Evolutionary conservation across 2,113 vertebrate species (phyloP).

Genomic region (Oncorhynchus tshawytscha): DNA sequence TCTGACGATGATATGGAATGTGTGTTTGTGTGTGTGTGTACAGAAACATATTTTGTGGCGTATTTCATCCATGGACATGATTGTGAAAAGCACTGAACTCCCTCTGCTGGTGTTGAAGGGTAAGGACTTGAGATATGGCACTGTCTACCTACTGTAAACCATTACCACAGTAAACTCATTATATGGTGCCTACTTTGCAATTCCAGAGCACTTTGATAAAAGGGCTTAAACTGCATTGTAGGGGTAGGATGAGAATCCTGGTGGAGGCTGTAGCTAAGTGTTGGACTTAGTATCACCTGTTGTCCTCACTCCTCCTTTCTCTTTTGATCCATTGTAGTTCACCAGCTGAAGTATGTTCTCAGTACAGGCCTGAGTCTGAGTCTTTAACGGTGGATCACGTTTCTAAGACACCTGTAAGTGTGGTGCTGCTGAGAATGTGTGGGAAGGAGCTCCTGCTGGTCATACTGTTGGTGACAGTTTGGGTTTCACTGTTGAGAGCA

Average conservation of each 20-base stretch:
- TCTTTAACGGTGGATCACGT: neutral
- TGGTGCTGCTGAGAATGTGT: neutral
- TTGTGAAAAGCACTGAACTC: conserved; percentile 13
- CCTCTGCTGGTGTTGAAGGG: conserved; percentile 10
- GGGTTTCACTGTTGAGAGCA: neutral
- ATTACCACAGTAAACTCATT: too few species aligned
- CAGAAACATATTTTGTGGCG: neutral
- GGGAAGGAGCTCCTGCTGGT: neutral
- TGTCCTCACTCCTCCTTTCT: neutral
- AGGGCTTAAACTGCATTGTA: too few species aligned
- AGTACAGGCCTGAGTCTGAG: neutral
- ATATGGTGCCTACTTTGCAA: too few species aligned
- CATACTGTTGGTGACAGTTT: neutral
- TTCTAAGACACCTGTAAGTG: neutral
- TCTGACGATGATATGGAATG: neutral
- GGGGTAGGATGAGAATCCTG: too few species aligned
- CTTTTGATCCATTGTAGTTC: neutral
- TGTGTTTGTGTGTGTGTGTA: neutral
- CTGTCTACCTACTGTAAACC: too few species aligned
- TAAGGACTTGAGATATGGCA: neutral
- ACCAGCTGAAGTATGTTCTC: neutral
- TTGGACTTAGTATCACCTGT: too few species aligned
- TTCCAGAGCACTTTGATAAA: too few species aligned
- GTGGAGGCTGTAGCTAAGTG: too few species aligned
- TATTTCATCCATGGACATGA: neutral